These are phyloP conservation scores for Aptenodytes patagonicus DNA, from an alignment of 2,113 vertebrate species.

Conservation along the genomic window DNA sequence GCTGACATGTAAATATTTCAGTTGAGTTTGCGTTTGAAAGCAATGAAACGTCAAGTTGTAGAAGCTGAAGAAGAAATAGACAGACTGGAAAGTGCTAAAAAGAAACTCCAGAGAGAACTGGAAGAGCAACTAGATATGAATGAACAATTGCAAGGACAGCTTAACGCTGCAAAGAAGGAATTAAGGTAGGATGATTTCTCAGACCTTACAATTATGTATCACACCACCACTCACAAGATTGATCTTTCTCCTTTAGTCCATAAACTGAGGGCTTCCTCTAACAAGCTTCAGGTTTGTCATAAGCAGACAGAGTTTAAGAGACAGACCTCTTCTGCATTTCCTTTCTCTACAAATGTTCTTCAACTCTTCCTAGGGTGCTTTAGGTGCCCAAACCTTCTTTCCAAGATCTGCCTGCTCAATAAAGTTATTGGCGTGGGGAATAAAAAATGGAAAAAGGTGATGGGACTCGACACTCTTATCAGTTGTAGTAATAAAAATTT, in stretches of 20 bases:
- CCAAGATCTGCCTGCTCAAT: not conserved
- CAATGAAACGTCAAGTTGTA: slow-evolving; percentile 94
- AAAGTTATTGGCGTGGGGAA: not conserved
- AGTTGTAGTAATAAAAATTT: not conserved
- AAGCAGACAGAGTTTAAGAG: not conserved
- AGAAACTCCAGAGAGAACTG: slow-evolving; percentile 94
- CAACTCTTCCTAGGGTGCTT: not conserved
- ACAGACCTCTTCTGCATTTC: not conserved
- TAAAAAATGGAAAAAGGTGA: not conserved
- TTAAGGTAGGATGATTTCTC: slow-evolving; percentile 77
- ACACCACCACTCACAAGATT: not conserved
- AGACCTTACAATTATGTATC: not conserved
- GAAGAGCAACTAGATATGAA: slow-evolving; percentile 93
- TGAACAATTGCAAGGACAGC: slow-evolving; percentile 90
- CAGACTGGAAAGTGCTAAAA: slow-evolving; percentile 88
- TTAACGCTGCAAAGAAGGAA: slow-evolving; percentile 83
- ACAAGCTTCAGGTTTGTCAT: not conserved
- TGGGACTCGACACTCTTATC: not conserved
- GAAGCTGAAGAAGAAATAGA: slow-evolving; percentile 97
- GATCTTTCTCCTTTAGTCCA: not conserved
- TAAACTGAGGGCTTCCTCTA: not conserved
- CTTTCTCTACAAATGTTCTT: not conserved
- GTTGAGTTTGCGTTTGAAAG: slow-evolving; percentile 93
- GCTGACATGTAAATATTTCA: slow-evolving; percentile 61
- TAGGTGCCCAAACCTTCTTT: not conserved